These are phyloP conservation scores for Leptarthrus brevirostris DNA, from an alignment of 2,888 invertebrate genomes.

Conservation along the genomic window DNA sequence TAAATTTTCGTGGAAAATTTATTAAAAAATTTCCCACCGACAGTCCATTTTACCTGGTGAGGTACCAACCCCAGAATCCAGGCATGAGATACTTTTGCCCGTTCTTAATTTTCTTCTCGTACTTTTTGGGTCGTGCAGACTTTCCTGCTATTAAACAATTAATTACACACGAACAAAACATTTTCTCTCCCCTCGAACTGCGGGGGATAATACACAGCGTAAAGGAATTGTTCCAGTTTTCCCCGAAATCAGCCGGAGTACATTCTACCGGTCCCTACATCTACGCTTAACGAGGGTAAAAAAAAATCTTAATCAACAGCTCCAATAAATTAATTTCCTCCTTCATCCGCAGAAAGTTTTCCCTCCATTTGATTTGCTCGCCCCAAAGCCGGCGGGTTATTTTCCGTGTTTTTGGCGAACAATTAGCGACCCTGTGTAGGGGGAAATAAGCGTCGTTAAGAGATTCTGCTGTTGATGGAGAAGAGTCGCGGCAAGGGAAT, in stretches of 20 bases:
- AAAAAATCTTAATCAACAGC: constrained; percentile 53
- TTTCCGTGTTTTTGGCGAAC: constrained; percentile 34
- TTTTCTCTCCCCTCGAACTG: not conserved
- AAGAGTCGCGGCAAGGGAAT: not conserved
- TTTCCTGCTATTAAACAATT: constrained; percentile 37
- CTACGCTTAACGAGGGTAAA: constrained; percentile 29
- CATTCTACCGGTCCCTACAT: not conserved
- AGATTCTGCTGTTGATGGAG: not conserved
- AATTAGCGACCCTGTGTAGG: constrained; percentile 17
- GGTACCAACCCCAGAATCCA: not conserved
- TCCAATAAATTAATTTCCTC: constrained; percentile 52
- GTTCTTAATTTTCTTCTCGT: not conserved
- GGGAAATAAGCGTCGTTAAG: constrained; percentile 29
- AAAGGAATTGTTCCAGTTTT: not conserved
- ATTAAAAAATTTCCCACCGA: constrained; percentile 11
- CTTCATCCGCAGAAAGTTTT: constrained; percentile 1
- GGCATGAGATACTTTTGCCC: not conserved
- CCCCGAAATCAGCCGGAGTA: not conserved
- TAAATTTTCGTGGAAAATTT: constrained; percentile 29
- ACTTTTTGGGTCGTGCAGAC: not conserved
- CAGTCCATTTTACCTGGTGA: not conserved
- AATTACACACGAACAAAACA: constrained; percentile 33
- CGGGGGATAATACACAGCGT: not conserved
- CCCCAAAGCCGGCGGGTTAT: constrained; percentile 9
- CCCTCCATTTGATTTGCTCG: not conserved